Conservation (phyloP, 2,113 vertebrate species). For the Cyanoramphus novaezelandiae region DNA sequence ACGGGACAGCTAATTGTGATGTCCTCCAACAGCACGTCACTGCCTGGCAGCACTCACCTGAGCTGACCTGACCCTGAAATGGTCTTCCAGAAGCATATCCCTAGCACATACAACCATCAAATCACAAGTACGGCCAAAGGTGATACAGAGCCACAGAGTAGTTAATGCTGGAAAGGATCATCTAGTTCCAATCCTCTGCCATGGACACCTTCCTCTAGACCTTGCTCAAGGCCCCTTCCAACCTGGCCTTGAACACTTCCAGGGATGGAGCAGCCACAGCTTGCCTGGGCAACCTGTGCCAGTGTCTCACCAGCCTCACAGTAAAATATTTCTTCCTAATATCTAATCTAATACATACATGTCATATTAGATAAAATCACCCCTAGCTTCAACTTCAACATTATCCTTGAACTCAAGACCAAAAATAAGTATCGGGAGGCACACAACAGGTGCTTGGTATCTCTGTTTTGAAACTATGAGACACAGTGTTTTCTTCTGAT, state of each 20-base stretch:
- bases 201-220: not conserved
- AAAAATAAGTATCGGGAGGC: not conserved
- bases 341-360: not conserved
- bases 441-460: not conserved
- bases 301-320: not conserved
- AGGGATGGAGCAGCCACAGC: not conserved
- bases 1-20: rapidly evolving
- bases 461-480: not conserved
- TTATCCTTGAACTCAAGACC: not conserved
- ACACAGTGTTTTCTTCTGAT: not conserved
- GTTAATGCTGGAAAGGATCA: not conserved
- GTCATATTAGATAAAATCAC: not conserved
- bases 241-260: not conserved
- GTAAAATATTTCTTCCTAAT: not conserved
- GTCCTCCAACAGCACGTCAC: not conserved
- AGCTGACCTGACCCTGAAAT: rapidly evolving
- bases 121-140: not conserved
- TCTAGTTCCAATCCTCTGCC: not conserved
- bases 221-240: not conserved
- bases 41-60: rapidly evolving
- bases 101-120: not conserved
- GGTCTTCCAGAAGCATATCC: not conserved
- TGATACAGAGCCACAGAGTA: not conserved
- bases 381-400: not conserved
- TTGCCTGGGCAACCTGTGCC: not conserved